Evolutionary conservation across 2,113 vertebrate species (phyloP).

Genomic region (Sinocyclocheilus maitianheensis): DNA sequence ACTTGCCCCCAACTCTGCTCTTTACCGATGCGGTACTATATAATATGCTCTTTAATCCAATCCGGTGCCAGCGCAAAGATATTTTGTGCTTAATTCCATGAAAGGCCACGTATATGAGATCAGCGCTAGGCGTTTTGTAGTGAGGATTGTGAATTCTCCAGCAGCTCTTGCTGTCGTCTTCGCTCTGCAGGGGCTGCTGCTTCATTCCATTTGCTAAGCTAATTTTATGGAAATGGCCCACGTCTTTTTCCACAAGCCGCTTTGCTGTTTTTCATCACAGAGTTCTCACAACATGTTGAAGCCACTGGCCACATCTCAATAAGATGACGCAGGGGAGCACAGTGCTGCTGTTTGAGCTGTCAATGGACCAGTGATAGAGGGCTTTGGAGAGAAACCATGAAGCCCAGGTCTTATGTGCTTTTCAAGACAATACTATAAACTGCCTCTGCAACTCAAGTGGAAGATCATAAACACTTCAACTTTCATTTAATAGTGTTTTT

Average conservation of each 20-base stretch:
- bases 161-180: slow-evolving; percentile 48
- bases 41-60: slow-evolving; percentile 5
- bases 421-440: background rate
- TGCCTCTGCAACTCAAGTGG: background rate
- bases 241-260: slow-evolving; percentile 44
- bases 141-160: slow-evolving; percentile 20
- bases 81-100: slow-evolving; percentile 16
- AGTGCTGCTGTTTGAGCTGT: background rate
- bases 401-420: slow-evolving; percentile 26
- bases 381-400: slow-evolving; percentile 37
- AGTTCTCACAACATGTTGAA: slow-evolving; percentile 56
- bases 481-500: background rate
- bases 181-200: slow-evolving; percentile 55
- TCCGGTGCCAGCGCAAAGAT: background rate
- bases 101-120: slow-evolving; percentile 29
- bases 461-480: background rate
- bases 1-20: background rate
- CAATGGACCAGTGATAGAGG: background rate
- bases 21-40: background rate
- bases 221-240: slow-evolving; percentile 69
- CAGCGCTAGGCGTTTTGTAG: background rate
- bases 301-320: slow-evolving; percentile 48
- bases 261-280: slow-evolving; percentile 55
- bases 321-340: slow-evolving; percentile 13
- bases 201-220: slow-evolving; percentile 57